These are phyloP conservation scores for Mycteria americana DNA, from an alignment of 2,797 vertebrate genomes.

Conservation along the genomic window DNA sequence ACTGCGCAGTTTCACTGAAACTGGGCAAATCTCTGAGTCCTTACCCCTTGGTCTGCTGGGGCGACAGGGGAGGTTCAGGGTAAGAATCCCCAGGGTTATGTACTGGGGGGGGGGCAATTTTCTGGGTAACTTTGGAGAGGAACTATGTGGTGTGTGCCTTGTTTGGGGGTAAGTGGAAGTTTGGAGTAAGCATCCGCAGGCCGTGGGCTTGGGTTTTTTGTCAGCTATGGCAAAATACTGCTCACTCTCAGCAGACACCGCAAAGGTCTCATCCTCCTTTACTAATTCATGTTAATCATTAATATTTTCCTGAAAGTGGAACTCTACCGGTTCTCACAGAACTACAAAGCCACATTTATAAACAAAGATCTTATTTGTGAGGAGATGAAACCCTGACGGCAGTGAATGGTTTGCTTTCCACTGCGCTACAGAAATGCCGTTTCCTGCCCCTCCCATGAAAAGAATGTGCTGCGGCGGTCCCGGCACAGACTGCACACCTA, in stretches of 20 bases:
- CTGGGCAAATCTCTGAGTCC: background rate
- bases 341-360: background rate
- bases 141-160: background rate
- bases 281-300: conserved; percentile 4
- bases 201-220: background rate
- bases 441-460: conserved; percentile 56
- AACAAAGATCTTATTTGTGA: background rate
- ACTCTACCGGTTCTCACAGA: background rate
- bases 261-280: background rate
- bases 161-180: background rate
- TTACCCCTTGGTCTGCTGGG: background rate
- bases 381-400: background rate
- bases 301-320: conserved; percentile 17
- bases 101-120: background rate
- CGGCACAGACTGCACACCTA: background rate
- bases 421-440: rapidly evolving
- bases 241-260: background rate
- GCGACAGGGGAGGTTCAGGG: rapidly evolving
- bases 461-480: background rate
- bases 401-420: conserved; percentile 22
- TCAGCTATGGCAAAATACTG: background rate
- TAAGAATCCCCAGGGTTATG: background rate
- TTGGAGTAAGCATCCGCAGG: background rate
- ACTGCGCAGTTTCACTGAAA: background rate
- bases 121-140: background rate